Percentiles rank a stretch among this genome's conserved stretches.
Conservation (phyloP, 2,113 vertebrate species). For the Proteles cristata region DNA sequence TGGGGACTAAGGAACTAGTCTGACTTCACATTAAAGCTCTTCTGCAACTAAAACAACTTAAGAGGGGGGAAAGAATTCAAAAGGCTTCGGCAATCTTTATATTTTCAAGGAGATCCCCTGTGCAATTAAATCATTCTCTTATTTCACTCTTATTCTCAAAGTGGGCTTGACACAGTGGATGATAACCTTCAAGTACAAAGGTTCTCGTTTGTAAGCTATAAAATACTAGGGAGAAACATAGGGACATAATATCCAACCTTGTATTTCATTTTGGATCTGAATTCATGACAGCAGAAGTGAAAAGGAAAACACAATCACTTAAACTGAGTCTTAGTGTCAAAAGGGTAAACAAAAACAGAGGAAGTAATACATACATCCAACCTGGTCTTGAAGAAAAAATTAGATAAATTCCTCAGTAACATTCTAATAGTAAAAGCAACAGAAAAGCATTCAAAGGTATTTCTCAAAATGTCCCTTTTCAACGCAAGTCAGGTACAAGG, state of each 20-base stretch:
- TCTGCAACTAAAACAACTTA: neutral
- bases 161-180: neutral
- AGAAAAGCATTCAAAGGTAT: slow-evolving; percentile 10
- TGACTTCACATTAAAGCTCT: slow-evolving; percentile 9
- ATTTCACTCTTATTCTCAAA: slow-evolving; percentile 17
- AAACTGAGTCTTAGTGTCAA: neutral
- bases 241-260: neutral
- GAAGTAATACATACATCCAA: neutral
- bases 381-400: neutral
- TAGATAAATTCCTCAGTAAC: neutral
- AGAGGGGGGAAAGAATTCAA: neutral
- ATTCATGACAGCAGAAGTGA: neutral
- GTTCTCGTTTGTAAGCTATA: neutral
- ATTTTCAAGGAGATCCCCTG: neutral
- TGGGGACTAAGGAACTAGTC: neutral
- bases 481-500: neutral
- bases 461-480: neutral
- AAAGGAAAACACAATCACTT: slow-evolving; percentile 12
- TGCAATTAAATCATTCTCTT: neutral
- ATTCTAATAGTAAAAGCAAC: neutral
- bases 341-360: neutral
- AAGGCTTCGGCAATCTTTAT: neutral
- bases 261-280: slow-evolving; percentile 29
- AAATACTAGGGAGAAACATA: neutral
- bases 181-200: neutral